A percentile compares a stretch with the other conserved stretches of the same genome.
Evolutionary conservation across 1,140 invertebrate species (phyloP).

Genomic region (Oscheius sp.): DNA sequence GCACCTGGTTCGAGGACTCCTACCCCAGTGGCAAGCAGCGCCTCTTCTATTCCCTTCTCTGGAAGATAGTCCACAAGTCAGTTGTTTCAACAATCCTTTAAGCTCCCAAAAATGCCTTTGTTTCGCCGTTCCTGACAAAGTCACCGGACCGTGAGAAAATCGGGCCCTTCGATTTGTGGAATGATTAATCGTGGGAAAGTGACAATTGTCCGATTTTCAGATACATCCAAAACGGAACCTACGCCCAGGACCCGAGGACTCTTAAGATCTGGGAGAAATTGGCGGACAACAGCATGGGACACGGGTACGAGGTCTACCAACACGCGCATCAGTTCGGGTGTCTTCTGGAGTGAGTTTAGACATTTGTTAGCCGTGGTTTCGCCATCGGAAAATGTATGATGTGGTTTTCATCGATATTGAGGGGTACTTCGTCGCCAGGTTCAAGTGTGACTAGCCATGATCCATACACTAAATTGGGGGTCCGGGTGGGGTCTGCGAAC

Average conservation of each 20-base stretch:
- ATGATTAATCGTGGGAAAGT: too few species aligned
- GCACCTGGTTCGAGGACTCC: slow-evolving; percentile 11
- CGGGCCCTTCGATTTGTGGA: not conserved
- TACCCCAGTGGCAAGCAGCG: slow-evolving; percentile 5
- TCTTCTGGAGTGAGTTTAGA: slow-evolving; percentile 5
- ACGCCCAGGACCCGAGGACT: slow-evolving; percentile 27
- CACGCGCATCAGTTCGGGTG: slow-evolving; percentile 15
- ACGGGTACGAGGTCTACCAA: slow-evolving; percentile 29
- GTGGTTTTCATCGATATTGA: not conserved
- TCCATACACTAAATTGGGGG: too few species aligned
- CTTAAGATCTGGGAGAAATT: slow-evolving; percentile 36
- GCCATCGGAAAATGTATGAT: not conserved
- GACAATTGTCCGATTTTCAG: not conserved
- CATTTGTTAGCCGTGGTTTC: not conserved
- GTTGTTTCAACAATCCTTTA: not conserved
- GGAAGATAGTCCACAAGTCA: slow-evolving; percentile 17
- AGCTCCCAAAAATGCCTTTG: not conserved
- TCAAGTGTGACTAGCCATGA: not conserved
- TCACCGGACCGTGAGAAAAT: not conserved
- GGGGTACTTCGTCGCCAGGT: too few species aligned
- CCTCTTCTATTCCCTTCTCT: slow-evolving; percentile 10
- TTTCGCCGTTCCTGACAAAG: not conserved
- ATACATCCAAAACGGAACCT: not conserved
- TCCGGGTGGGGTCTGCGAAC: too few species aligned
- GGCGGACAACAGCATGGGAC: slow-evolving; percentile 29